phyloP scores from a whole-genome alignment of 2,113 vertebrate species.

The Porphyrio hochstetteri region DNA sequence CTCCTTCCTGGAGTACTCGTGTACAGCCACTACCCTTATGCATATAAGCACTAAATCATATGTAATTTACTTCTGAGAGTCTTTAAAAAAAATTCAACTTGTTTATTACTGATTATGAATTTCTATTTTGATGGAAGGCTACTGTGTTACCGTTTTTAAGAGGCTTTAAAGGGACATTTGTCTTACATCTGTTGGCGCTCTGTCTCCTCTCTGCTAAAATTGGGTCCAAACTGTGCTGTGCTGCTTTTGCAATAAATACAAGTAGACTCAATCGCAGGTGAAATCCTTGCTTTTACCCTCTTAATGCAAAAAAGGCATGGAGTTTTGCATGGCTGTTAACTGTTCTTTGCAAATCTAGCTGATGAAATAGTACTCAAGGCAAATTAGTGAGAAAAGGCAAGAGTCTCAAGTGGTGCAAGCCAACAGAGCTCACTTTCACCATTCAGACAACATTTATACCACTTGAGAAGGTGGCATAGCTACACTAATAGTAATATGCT shows the following conservation, averaged over 20 bases:
- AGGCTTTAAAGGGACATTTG: neutral
- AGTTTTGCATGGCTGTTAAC: neutral
- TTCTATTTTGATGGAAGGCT: neutral
- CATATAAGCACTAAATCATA: neutral
- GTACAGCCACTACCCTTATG: neutral
- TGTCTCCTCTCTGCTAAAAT: neutral
- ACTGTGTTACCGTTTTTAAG: neutral
- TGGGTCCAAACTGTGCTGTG: neutral
- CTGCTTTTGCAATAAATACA: neutral
- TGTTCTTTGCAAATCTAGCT: neutral
- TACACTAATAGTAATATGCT: neutral
- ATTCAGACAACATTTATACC: neutral
- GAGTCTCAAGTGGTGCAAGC: neutral
- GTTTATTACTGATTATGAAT: neutral
- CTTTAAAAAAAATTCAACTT: neutral
- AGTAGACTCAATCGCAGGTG: neutral
- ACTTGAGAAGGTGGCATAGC: neutral
- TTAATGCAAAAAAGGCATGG: neutral
- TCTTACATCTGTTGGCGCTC: neutral
- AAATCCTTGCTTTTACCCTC: neutral
- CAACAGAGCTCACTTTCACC: neutral
- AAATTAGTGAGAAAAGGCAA: neutral
- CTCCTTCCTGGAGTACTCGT: neutral
- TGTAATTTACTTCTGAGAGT: neutral
- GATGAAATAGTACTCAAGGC: conserved; percentile 3